phyloP scores from a whole-genome alignment of 2,797 vertebrate species.

The Eulemur mongoz region DNA sequence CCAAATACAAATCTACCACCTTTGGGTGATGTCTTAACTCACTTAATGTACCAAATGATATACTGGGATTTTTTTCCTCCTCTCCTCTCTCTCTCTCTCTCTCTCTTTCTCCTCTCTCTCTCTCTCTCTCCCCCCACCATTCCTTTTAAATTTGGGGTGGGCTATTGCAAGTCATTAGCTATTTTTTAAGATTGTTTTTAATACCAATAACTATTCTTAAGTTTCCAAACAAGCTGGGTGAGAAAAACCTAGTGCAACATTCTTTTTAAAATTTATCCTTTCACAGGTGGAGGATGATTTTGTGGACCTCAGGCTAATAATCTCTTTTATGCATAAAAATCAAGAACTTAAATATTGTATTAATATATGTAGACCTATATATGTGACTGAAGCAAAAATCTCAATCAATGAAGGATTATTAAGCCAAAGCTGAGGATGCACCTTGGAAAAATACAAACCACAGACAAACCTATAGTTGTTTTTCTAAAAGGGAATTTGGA shows the following conservation, averaged over 20 bases:
- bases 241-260: not conserved
- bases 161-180: not conserved
- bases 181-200: constrained; percentile 2
- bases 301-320: not conserved
- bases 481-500: not conserved
- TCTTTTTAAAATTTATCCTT: not conserved
- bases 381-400: not conserved
- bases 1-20: not conserved
- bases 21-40: not conserved
- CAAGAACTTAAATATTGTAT: not conserved
- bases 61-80: not conserved
- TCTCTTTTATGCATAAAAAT: not conserved
- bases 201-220: not conserved
- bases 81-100: not conserved
- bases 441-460: not conserved
- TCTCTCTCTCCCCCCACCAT: not conserved
- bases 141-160: not conserved
- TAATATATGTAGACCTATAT: not conserved
- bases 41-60: not conserved
- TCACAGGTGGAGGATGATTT: not conserved
- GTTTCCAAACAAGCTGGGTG: not conserved
- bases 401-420: not conserved
- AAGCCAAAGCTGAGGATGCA: not conserved
- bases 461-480: not conserved
- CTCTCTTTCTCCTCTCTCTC: too few relatives aligned